A percentile compares a stretch with the other conserved stretches of the same genome.
Evolutionary conservation across 2,113 vertebrate species (phyloP).

Genomic region (Dissostichus mawsoni): DNA sequence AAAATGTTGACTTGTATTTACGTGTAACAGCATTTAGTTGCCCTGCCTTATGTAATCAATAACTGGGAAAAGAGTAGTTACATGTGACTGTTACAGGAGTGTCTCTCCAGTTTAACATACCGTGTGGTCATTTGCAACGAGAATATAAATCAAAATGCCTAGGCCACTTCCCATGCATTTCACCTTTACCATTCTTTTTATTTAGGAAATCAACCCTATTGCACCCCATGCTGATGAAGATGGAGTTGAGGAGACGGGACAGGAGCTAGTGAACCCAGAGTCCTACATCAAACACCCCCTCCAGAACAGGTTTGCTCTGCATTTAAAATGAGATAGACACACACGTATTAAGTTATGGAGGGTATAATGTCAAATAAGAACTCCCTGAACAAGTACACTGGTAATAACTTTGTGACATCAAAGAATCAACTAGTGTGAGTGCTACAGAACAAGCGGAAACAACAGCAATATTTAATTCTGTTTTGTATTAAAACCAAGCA

Average conservation of each 20-base stretch:
- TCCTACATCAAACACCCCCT: constrained; percentile 98
- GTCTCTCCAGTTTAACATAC: background rate
- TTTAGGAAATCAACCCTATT: constrained; percentile 91
- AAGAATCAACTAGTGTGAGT: background rate
- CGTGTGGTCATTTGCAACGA: background rate
- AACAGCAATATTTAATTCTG: background rate
- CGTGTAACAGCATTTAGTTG: background rate
- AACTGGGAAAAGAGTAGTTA: background rate
- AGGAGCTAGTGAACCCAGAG: constrained; percentile 94
- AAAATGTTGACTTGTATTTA: background rate
- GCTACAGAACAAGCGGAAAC: background rate
- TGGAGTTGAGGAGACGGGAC: constrained; percentile 87
- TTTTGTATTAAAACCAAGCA: background rate
- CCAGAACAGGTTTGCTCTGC: constrained; percentile 91
- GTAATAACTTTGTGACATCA: background rate
- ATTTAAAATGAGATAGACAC: background rate
- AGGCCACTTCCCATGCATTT: background rate
- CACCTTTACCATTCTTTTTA: background rate
- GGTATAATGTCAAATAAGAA: background rate
- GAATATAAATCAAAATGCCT: background rate
- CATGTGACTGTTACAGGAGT: background rate
- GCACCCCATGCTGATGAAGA: constrained; percentile 90
- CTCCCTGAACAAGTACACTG: background rate
- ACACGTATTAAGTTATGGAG: background rate
- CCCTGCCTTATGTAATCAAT: background rate